Conservation (phyloP, 2,113 vertebrate genomes). For the Saguinus midas region DNA sequence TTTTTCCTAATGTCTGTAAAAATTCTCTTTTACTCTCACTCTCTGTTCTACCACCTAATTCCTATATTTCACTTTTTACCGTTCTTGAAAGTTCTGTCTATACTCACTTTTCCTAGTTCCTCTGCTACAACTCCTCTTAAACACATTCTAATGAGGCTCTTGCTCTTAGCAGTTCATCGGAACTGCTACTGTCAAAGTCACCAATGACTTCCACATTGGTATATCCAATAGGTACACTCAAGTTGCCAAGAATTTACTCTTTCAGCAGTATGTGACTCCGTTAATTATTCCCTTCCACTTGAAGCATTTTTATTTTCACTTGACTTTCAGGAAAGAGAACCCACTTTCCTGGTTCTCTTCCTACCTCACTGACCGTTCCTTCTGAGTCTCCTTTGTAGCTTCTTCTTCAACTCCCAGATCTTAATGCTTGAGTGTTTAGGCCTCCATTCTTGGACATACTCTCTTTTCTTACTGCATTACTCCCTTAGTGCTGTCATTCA, state of each 20-base stretch:
- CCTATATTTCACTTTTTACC: neutral
- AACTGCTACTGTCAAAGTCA: neutral
- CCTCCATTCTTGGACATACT: neutral
- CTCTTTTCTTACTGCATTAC: neutral
- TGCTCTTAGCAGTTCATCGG: neutral
- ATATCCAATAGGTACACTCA: neutral
- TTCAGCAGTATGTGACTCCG: neutral
- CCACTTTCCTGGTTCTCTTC: neutral
- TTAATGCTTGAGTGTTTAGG: neutral
- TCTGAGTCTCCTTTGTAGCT: neutral
- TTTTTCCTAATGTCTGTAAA: neutral
- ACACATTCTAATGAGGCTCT: neutral
- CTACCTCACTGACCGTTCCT: neutral
- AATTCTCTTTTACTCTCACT: neutral
- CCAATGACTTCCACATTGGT: neutral
- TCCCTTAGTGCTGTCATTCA: neutral
- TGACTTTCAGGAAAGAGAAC: neutral
- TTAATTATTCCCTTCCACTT: neutral
- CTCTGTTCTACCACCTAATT: neutral
- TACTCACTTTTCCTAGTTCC: neutral
- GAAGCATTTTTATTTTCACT: neutral
- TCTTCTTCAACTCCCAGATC: neutral
- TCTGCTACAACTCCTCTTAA: neutral
- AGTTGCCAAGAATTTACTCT: neutral
- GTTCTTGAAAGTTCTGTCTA: neutral